Evolutionary conservation across 2,797 vertebrate genomes (phyloP), one percentile per base, ranked within the genome.

Genomic region (Thalassophryne amazonica): DNA sequence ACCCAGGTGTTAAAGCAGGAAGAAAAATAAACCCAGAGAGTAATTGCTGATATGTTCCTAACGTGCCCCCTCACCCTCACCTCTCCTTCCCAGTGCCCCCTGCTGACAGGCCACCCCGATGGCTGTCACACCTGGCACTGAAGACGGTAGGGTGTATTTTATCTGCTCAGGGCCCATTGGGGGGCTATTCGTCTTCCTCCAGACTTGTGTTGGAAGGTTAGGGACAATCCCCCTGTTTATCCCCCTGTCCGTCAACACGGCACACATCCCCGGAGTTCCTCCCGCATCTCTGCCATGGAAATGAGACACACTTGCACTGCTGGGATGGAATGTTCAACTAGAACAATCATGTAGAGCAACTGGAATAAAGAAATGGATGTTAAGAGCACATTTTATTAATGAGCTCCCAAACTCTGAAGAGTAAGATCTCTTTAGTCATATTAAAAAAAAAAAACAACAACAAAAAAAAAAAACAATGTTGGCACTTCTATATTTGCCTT

Each of bases 21-120:
- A 86, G 81, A 75, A 80, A 87, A 88, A 88, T 86, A 88, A 88
- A 86, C 84, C 61, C 19, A 28, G 52, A 62, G 78, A 89, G 88
- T 90, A 88, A 90, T 90, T 88, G 86, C 86, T 87, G 86, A 90
- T 90, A 88, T 87, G 86, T 89, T 90, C 85, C 88, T 86, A 89
- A 86, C 89, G 88, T 89, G 83, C 86, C 84, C 88, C 83, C 79
- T 85, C 78, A 83, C 79, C 83, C 85, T 76, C 71, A 63, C 81
- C 69, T 78, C 83, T 83, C 73, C 80, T 79, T 59, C 69, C 66
- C 72, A 31, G 73, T 76, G 28, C 78, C 85, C 73, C 86, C 85
- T 84, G 83, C 81, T 78, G 88, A 89, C 81, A 81, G 89, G 83
- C 89, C 89, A 90, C 88, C 89, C 89, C 84, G 84, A 87, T 87